These are phyloP conservation scores for Hemistola chrysoprasaria DNA, from an alignment of 2,888 invertebrate genomes.

Conservation along the genomic window DNA sequence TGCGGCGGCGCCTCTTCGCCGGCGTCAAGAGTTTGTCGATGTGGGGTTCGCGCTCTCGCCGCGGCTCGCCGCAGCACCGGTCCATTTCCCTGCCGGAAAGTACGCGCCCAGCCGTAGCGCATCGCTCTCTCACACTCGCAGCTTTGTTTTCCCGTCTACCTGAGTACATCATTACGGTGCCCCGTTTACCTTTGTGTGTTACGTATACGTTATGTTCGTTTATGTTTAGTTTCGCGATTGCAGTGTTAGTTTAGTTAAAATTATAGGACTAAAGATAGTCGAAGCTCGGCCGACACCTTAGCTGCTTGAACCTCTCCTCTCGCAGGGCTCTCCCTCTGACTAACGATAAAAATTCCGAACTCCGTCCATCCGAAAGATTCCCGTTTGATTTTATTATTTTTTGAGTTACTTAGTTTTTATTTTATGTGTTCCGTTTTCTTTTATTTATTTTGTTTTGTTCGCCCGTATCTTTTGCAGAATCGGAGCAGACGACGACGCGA, in stretches of 20 bases:
- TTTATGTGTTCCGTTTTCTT: constrained; percentile 42
- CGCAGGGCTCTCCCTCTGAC: constrained; percentile 38
- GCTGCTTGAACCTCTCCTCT: constrained; percentile 68
- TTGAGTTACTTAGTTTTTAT: constrained; percentile 38
- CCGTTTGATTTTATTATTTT: constrained; percentile 30
- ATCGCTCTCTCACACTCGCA: constrained; percentile 70
- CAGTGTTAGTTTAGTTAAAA: constrained; percentile 73
- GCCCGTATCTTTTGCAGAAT: constrained; percentile 60
- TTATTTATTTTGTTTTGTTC: constrained; percentile 69
- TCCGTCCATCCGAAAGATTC: constrained; percentile 8
- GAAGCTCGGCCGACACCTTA: constrained; percentile 69
- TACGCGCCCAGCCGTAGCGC: constrained; percentile 82
- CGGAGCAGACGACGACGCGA: constrained; percentile 83
- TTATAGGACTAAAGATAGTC: constrained; percentile 65
- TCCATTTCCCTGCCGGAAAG: constrained; percentile 94
- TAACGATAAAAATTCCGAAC: constrained; percentile 19
- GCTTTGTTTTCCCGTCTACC: constrained; percentile 76
- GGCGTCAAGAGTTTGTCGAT: constrained; percentile 91
- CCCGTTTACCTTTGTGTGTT: constrained; percentile 72
- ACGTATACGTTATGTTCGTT: constrained; percentile 56
- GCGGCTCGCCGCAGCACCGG: constrained; percentile 88
- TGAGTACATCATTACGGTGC: constrained; percentile 62
- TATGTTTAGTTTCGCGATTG: constrained; percentile 65
- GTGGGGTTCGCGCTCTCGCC: constrained; percentile 86
- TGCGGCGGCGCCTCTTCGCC: constrained; percentile 89